phyloP scores from a whole-genome alignment of 2,797 vertebrate genomes.

The Argya squamiceps region DNA sequence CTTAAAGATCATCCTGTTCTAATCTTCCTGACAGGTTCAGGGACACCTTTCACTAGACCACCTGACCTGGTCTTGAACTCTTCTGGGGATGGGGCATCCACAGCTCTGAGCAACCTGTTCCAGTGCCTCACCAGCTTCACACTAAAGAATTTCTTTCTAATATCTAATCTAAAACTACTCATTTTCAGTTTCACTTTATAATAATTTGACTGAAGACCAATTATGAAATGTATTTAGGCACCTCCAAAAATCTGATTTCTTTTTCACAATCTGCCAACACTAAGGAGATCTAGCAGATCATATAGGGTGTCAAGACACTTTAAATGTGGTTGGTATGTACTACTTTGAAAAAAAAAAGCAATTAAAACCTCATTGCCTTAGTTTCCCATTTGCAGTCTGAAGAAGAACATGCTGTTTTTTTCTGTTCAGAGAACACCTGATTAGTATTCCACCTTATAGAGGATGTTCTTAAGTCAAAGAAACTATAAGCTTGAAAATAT shows the following conservation, averaged over 20 bases:
- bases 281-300: background rate
- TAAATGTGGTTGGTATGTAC: rapidly evolving
- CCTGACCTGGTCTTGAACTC: rapidly evolving
- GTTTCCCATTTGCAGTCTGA: background rate
- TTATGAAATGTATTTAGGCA: background rate
- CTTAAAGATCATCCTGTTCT: background rate
- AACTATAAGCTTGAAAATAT: background rate
- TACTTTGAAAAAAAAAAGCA: background rate
- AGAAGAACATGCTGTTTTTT: background rate
- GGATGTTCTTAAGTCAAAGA: background rate
- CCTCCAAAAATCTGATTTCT: background rate
- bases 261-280: background rate
- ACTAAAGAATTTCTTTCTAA: background rate
- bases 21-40: background rate
- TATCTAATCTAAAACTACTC: background rate
- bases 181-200: background rate
- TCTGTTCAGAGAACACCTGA: background rate
- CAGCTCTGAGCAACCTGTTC: background rate
- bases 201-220: background rate
- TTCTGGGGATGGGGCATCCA: background rate
- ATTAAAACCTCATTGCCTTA: background rate
- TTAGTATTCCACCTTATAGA: background rate
- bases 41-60: background rate
- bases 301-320: background rate
- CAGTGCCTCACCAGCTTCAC: background rate